These are phyloP conservation scores for Salvator merianae DNA, from an alignment of 2,113 vertebrate genomes.

Conservation along the genomic window DNA sequence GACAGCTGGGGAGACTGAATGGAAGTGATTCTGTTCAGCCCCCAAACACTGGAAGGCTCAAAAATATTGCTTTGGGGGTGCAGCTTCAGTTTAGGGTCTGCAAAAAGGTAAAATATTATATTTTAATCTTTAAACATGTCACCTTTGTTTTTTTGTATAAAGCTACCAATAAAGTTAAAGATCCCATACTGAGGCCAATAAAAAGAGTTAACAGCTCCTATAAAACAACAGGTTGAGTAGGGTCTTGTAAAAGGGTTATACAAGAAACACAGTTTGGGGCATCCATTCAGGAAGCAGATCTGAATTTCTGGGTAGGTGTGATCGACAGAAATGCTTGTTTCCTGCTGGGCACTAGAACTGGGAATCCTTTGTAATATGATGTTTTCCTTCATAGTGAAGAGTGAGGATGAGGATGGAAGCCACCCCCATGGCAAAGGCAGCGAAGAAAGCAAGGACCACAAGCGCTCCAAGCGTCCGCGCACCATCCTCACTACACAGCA, in stretches of 20 bases:
- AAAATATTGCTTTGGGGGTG: no score
- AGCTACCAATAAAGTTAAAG: not conserved
- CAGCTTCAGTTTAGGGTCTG: no score
- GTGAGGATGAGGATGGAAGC: slow-evolving; percentile 85
- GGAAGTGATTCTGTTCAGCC: no score
- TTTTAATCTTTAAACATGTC: no score
- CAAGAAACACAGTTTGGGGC: no score
- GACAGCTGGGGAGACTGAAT: no score
- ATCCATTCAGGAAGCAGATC: no score
- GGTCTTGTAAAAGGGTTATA: not conserved
- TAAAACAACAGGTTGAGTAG: not conserved
- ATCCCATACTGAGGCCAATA: no score
- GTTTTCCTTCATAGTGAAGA: slow-evolving; percentile 78
- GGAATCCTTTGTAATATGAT: not conserved
- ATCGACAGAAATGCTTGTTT: not conserved
- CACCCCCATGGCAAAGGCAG: slow-evolving; percentile 78
- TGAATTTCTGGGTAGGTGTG: not conserved
- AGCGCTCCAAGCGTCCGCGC: slow-evolving; percentile 87
- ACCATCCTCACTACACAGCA: slow-evolving; percentile 92
- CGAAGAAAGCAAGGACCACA: slow-evolving; percentile 86
- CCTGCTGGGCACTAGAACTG: not conserved
- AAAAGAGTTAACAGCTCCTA: not conserved
- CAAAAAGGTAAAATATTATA: no score
- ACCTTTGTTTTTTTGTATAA: no score
- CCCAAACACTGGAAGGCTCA: no score